Base-by-base conservation (phyloP, 2,797 vertebrate genomes). In the Champsocephalus gunnari region DNA sequence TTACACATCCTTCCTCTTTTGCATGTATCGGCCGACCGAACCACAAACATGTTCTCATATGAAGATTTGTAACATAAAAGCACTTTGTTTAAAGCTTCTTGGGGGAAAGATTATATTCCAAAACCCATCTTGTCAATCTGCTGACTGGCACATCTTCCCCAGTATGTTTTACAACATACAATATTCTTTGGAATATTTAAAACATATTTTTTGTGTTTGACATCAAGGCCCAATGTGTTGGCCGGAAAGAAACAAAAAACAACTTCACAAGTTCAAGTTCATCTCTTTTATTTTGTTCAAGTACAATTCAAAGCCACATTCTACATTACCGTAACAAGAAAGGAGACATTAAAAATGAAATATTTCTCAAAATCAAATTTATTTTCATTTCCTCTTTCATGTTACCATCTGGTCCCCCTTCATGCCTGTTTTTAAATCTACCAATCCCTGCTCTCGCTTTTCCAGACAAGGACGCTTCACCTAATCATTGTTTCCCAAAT, bases 401-500 rank as follows among this genome's bases (percentile, higher is more conserved):
- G 38, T 73, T 54, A 43, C 65, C 76, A 58, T 61, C 71, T 66
- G 11, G 34, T 38, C 34, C 34, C 8, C 7, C 34, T 38, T 38
- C 10, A 53, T 57, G 16, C 3, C 13, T 56, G 67, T 71, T 76
- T 69, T 9, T 58, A 62, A 44, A 62, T 63, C 43, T 47, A 62
- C 54, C 75, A 79, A 66, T 71, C 74, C 70, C 53, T 66, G 61
- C 75, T 79, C 58, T 84, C 69, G 71, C 66, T 82, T 71, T 81
- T 62, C 49, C 62, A 32, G 68, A 75, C 75, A 82, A 85, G 75
- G 84, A 68, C 77, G 10, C 57, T 77, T 83, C 75, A 80, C 76
- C 82, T 85, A 79, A 85, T 81, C 63, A 73, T 68, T 83, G 81
- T 85, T 81, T 38, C 34, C 57, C 61, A 63, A 48, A 74, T 60